phyloP scores from a whole-genome alignment of 2,888 invertebrate genomes.

The Melanargia galathea region DNA sequence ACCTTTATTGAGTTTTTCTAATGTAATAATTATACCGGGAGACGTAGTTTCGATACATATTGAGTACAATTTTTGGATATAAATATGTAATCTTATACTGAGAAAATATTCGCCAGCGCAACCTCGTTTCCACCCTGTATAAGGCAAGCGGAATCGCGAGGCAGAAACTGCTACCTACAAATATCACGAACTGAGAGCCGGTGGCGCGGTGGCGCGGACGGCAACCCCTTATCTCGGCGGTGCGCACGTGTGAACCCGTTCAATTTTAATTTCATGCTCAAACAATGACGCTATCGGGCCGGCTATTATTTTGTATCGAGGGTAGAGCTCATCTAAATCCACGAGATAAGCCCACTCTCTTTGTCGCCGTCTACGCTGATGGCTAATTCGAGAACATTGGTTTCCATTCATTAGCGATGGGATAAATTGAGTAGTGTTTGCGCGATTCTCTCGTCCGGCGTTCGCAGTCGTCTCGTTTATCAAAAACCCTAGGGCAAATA shows the following conservation, averaged over 20 bases:
- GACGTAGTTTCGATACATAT: too few species aligned
- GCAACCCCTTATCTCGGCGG: constrained; percentile 75
- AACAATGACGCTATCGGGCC: constrained; percentile 81
- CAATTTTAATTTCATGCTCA: constrained; percentile 83
- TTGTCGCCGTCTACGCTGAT: constrained; percentile 72
- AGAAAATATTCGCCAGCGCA: too few species aligned
- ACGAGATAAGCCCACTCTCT: constrained; percentile 74
- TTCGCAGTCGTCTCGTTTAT: background rate
- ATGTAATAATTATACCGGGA: too few species aligned
- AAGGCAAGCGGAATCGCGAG: background rate
- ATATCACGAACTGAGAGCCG: constrained; percentile 68
- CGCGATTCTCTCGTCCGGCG: background rate
- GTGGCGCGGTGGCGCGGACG: constrained; percentile 68
- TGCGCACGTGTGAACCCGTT: constrained; percentile 81
- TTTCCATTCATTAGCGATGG: constrained; percentile 23
- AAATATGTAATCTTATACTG: too few species aligned
- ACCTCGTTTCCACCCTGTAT: too few species aligned
- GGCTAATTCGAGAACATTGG: constrained; percentile 66
- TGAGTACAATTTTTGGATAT: too few species aligned
- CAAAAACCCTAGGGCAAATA: too few species aligned
- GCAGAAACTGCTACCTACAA: constrained; percentile 38
- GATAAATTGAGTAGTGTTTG: constrained; percentile 20
- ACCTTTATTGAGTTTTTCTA: too few species aligned
- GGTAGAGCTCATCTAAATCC: constrained; percentile 81
- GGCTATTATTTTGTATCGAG: constrained; percentile 80